Conservation (phyloP, 2,888 invertebrate species). For the Synanthedon tipuliformis region DNA sequence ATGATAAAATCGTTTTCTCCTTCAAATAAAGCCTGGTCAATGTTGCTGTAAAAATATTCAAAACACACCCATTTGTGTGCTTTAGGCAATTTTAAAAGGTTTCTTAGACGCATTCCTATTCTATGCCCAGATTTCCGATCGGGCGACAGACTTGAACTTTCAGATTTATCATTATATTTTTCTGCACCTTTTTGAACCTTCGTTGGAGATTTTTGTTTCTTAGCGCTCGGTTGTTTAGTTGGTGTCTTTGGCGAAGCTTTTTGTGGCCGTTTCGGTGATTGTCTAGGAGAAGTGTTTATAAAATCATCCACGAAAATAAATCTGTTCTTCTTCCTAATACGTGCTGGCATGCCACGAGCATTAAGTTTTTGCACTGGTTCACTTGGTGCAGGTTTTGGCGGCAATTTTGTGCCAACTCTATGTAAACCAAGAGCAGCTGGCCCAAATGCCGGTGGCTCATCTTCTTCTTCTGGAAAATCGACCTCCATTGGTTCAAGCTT, state of each 20-base stretch:
- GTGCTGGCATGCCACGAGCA: slow-evolving; percentile 89
- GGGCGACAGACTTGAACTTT: slow-evolving; percentile 63
- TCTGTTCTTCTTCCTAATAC: slow-evolving; percentile 89
- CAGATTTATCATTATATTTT: slow-evolving; percentile 55
- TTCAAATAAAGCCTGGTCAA: slow-evolving; percentile 93
- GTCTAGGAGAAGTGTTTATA: slow-evolving; percentile 79
- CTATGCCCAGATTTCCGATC: slow-evolving; percentile 90
- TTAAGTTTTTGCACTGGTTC: slow-evolving; percentile 85
- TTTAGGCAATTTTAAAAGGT: slow-evolving; percentile 95
- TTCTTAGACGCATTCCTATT: slow-evolving; percentile 88
- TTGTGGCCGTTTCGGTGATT: slow-evolving; percentile 76
- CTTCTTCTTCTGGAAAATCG: slow-evolving; percentile 75
- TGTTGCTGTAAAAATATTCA: slow-evolving; percentile 99
- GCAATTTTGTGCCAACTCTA: slow-evolving; percentile 81
- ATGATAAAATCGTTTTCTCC: slow-evolving; percentile 97
- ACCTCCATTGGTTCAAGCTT: slow-evolving; percentile 73
- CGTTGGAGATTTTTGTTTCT: slow-evolving; percentile 63
- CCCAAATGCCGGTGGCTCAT: slow-evolving; percentile 78
- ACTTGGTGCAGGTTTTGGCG: slow-evolving; percentile 77
- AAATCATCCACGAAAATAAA: slow-evolving; percentile 92
- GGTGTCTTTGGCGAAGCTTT: slow-evolving; percentile 68
- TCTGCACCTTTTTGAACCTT: slow-evolving; percentile 62
- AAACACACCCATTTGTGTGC: slow-evolving; percentile 99
- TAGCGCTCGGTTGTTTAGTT: slow-evolving; percentile 46
- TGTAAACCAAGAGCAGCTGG: slow-evolving; percentile 85